phyloP scores from a whole-genome alignment of 2,113 vertebrate species.

The Lophotis ruficrista region DNA sequence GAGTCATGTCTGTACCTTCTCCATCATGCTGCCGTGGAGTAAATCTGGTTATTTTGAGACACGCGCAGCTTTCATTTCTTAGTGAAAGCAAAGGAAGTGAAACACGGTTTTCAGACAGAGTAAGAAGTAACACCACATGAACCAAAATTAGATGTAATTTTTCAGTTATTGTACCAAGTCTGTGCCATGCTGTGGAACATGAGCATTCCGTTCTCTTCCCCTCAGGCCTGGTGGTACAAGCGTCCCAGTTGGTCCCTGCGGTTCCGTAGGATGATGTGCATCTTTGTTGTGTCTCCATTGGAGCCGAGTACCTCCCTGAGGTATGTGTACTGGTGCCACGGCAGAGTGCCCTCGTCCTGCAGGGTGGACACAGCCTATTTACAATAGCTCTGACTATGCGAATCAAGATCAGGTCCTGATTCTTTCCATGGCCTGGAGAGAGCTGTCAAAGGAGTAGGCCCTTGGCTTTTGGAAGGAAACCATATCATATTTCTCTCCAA shows the following conservation, averaged over 20 bases:
- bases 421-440: neutral
- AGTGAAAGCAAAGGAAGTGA: neutral
- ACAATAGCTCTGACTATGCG: neutral
- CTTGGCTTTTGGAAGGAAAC: neutral
- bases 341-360: neutral
- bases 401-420: neutral
- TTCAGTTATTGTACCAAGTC: neutral
- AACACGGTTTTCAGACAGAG: neutral
- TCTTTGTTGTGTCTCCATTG: neutral
- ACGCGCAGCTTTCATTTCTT: neutral
- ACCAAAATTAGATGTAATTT: neutral
- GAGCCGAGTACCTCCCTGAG: neutral
- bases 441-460: neutral
- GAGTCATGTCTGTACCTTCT: neutral
- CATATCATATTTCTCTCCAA: neutral
- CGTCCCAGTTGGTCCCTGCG: neutral
- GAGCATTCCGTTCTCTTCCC: neutral
- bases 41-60: neutral
- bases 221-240: rapidly evolving
- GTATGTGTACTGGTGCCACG: neutral
- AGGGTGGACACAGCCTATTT: neutral
- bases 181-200: neutral
- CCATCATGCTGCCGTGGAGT: neutral
- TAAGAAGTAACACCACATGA: neutral
- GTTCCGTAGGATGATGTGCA: rapidly evolving